Base-by-base conservation (phyloP, 2,113 vertebrate species). In the Danio rerio region DNA sequence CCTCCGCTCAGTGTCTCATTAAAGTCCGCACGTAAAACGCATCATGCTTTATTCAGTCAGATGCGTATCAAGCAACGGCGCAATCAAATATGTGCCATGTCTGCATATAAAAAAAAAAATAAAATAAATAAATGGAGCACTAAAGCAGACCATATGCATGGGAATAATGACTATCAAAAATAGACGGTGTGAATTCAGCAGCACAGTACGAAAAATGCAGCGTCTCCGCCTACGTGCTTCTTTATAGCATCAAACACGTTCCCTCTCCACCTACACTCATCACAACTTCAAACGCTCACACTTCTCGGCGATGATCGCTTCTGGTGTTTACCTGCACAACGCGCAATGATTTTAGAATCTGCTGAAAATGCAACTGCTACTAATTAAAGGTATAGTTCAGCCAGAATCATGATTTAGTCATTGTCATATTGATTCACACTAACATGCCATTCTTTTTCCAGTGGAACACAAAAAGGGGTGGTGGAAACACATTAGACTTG, bases 161-260 rank as follows among this genome's bases (percentile, higher is more conserved):
- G 16, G 66, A 76, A 78, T 73, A 78, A 75, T 58, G 43, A 62
- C 40, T 43, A 72, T 61, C 76, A 49, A 43, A 75, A 86, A 83
- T 80, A 81, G 82, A 86, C 40, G 42, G 55, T 42, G 31, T 75
- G 56, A 79, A 81, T 84, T 73, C 55, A 78, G 55, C 78, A 58
- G 68, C 69, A 59, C 78, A 66, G 70, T 62, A 53, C 43, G 61
- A 75, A 62, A 62, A 83, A 86, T 42, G 55, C 52, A 81, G 78
- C 68, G 53, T 86, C 81, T 58, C 63, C 82, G 78, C 78, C 75
- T 79, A 84, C 82, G 42, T 84, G 82, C 75, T 81, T 84, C 83
- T 84, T 84, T 86, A 86, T 84, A 53, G 74, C 58, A 78, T 84
- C 82, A 77, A 81, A 84, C 74, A 66, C n/a, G 55, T 59, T 73